Evolutionary conservation across 2,888 invertebrate species (phyloP).

Genomic region (Sthenelais limicola): DNA sequence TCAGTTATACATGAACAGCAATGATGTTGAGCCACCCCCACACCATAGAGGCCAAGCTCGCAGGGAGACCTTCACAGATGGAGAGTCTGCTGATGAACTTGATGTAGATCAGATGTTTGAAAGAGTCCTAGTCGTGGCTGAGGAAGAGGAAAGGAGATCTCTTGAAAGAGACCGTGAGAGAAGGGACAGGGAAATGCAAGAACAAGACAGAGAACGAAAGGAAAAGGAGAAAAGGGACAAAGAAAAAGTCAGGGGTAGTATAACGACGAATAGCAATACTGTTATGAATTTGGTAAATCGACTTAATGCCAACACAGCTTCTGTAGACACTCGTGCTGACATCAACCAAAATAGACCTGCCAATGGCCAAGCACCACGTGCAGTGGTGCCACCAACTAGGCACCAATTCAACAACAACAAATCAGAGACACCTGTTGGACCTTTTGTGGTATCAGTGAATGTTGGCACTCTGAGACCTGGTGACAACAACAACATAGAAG

Average conservation of each 20-base stretch:
- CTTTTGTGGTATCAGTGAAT: conserved; percentile 38
- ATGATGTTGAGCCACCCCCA: background rate
- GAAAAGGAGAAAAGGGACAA: too few species aligned
- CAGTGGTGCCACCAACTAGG: conserved; percentile 35
- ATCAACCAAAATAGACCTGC: conserved; percentile 14
- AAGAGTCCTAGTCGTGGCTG: conserved; percentile 25
- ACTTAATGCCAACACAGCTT: conserved; percentile 7
- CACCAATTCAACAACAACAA: conserved; percentile 32
- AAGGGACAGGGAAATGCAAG: background rate
- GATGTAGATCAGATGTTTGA: conserved; percentile 38
- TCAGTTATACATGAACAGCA: background rate
- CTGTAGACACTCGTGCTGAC: background rate
- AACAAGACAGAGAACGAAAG: too few species aligned
- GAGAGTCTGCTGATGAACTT: conserved; percentile 30
- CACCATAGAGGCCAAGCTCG: background rate
- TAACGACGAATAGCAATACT: conserved; percentile 26
- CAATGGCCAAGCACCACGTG: conserved; percentile 9
- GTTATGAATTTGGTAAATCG: conserved; percentile 31
- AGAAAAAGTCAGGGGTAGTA: background rate
- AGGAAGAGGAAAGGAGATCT: conserved; percentile 36
- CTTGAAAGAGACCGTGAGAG: too few species aligned
- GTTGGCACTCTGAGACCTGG: conserved; percentile 1
- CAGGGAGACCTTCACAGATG: conserved; percentile 13
- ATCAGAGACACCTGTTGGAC: background rate
- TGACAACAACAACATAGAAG: conserved; percentile 31